Evolutionary conservation across 2,888 invertebrate species (phyloP).

Genomic region (Muschampia plurimacula): DNA sequence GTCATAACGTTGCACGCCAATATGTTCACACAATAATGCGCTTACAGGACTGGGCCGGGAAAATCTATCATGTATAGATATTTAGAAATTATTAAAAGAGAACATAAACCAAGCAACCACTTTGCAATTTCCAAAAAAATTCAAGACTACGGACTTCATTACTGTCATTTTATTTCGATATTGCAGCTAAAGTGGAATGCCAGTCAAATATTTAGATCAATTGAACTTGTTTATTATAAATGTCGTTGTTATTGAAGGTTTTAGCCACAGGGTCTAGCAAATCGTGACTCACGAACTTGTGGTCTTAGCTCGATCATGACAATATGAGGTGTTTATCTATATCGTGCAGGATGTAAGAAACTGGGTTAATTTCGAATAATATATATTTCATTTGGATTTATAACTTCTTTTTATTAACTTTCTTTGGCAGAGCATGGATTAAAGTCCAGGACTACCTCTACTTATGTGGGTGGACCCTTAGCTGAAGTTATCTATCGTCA

Average conservation of each 20-base stretch:
- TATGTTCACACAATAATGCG: conserved; percentile 19
- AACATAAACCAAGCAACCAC: not conserved
- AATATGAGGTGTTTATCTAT: conserved; percentile 23
- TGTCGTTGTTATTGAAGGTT: conserved; percentile 22
- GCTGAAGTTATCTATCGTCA: conserved; percentile 32
- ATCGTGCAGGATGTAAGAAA: conserved; percentile 24
- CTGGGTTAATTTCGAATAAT: conserved; percentile 15
- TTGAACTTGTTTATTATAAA: conserved; percentile 24
- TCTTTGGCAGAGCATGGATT: conserved; percentile 20
- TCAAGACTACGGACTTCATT: no score
- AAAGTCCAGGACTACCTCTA: conserved; percentile 12
- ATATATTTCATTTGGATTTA: conserved; percentile 14
- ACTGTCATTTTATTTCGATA: not conserved
- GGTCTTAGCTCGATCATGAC: conserved; percentile 24
- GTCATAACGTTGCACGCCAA: conserved; percentile 34
- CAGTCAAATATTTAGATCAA: conserved; percentile 26
- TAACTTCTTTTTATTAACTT: conserved; percentile 27
- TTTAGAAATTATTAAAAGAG: not conserved
- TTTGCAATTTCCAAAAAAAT: not conserved
- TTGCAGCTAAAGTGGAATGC: not conserved
- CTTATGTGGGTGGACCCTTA: conserved; percentile 20
- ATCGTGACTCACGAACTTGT: conserved; percentile 38
- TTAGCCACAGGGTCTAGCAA: conserved; percentile 22
- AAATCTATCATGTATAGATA: not conserved
- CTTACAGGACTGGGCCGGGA: not conserved